A percentile compares a stretch with the other conserved stretches of the same genome.
Conservation (phyloP, 2,888 invertebrate genomes). For the Leptopilina drosophilae region DNA sequence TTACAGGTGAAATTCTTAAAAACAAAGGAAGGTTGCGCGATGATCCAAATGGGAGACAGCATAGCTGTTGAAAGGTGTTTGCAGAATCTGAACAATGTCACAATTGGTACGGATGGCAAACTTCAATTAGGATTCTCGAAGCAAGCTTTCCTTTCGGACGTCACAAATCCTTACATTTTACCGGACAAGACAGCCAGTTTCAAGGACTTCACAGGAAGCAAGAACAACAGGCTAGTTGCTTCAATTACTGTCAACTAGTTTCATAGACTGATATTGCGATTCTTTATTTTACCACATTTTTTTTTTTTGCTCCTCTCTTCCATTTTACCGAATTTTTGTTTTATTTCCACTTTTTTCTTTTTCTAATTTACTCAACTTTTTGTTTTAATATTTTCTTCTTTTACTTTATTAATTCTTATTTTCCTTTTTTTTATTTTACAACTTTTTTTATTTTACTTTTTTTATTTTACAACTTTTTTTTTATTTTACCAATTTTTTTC, state of each 20-base stretch:
- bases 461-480: no score
- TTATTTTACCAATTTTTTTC: no score
- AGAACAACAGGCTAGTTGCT: slow-evolving; percentile 87
- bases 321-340: no score
- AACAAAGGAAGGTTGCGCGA: slow-evolving; percentile 98
- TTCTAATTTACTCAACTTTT: no score
- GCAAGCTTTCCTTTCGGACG: slow-evolving; percentile 96
- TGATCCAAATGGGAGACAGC: slow-evolving; percentile 99
- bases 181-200: slow-evolving; percentile 98
- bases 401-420: no score
- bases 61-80: slow-evolving; percentile 96
- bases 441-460: no score
- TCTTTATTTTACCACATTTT: no score
- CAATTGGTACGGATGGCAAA: slow-evolving; percentile 87
- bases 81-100: slow-evolving; percentile 95
- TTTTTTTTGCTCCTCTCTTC: no score
- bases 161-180: slow-evolving; percentile 96
- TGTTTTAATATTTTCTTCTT: no score
- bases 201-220: slow-evolving; percentile 97
- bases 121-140: slow-evolving; percentile 91
- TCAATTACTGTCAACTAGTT: neutral
- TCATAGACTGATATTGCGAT: no score
- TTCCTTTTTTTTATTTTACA: no score
- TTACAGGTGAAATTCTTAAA: slow-evolving; percentile 92
- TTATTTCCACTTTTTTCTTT: no score